A percentile compares a stretch with the other conserved stretches of the same genome.
Evolutionary conservation across 1,140 invertebrate species (phyloP).

Genomic region (Xylocopa sonorina): DNA sequence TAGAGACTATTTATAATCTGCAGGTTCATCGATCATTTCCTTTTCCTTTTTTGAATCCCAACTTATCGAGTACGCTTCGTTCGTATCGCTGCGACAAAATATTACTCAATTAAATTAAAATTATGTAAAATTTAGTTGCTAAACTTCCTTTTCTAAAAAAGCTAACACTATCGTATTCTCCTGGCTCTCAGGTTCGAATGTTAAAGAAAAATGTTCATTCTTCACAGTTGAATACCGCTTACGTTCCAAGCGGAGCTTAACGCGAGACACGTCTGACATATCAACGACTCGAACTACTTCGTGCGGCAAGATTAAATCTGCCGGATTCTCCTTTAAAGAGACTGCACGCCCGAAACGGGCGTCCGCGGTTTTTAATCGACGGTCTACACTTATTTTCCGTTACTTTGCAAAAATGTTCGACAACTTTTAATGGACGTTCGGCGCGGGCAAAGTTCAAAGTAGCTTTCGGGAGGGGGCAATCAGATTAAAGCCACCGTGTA

Average conservation of each 20-base stretch:
- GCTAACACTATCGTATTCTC: too few species aligned
- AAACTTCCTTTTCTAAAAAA: not conserved
- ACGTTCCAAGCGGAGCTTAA: not conserved
- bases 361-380: conserved; percentile 26
- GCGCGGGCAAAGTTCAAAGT: conserved; percentile 20
- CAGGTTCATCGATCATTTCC: not conserved
- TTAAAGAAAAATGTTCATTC: not conserved
- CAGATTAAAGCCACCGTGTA: conserved; percentile 54
- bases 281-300: conserved; percentile 20
- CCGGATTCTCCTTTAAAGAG: not conserved
- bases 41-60: too few species aligned
- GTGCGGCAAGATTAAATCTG: conserved; percentile 19
- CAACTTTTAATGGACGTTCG: not conserved
- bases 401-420: conserved; percentile 55
- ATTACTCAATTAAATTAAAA: too few species aligned
- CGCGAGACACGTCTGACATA: not conserved
- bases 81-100: too few species aligned
- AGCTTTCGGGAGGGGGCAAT: conserved; percentile 13
- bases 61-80: too few species aligned
- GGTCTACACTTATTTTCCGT: conserved; percentile 49
- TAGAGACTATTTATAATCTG: not conserved
- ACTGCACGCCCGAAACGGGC: conserved; percentile 33
- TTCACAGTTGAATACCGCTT: not conserved
- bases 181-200: too few species aligned
- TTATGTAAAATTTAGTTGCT: not conserved